Conservation (phyloP, 2,888 invertebrate genomes). For the Osmoderma eremita region DNA sequence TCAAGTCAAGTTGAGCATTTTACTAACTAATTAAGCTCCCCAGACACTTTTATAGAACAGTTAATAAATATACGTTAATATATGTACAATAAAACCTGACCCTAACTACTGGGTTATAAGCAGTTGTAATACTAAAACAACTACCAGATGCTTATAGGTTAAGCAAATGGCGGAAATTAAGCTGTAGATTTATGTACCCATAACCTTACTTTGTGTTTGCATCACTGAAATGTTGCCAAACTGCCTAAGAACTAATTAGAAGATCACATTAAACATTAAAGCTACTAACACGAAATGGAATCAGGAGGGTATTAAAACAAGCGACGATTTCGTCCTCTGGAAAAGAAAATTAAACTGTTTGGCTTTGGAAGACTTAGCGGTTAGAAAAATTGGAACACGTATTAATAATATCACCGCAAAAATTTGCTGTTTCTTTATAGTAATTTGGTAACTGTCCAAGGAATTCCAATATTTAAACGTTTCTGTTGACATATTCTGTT, state of each 20-base stretch:
- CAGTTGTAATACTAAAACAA: too few species aligned
- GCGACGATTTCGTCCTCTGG: not conserved
- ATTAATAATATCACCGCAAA: not conserved
- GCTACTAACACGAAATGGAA: conserved; percentile 10
- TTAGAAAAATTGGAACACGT: conserved; percentile 3
- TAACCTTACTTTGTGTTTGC: conserved; percentile 6
- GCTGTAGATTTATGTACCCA: conserved; percentile 1
- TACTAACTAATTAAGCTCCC: too few species aligned
- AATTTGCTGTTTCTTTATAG: conserved; percentile 4
- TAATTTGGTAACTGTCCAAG: conserved; percentile 11
- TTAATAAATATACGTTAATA: too few species aligned
- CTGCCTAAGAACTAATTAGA: conserved; percentile 20
- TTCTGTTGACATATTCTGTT: not conserved
- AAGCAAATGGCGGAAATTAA: not conserved
- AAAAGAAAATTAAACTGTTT: too few species aligned
- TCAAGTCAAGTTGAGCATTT: too few species aligned
- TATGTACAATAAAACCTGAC: too few species aligned
- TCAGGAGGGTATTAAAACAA: conserved; percentile 13
- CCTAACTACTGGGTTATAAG: too few species aligned
- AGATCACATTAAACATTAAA: conserved; percentile 17
- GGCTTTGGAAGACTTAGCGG: not conserved
- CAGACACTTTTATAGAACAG: too few species aligned
- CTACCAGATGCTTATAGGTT: too few species aligned
- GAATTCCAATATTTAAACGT: not conserved
- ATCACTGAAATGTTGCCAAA: conserved; percentile 30